Conservation (phyloP, 2,888 invertebrate species). For the Lithophane socia region DNA sequence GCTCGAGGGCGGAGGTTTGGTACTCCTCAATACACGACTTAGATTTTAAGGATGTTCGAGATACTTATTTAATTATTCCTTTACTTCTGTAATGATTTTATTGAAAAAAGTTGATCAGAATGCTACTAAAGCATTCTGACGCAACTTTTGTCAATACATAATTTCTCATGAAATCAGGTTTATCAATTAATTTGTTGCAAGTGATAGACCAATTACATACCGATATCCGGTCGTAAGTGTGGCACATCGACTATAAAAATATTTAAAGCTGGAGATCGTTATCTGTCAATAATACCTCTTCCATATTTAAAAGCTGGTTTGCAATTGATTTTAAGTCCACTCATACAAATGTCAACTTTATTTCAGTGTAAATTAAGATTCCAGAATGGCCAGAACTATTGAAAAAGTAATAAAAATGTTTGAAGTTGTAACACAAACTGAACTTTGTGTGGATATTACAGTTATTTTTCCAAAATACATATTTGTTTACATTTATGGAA, state of each 20-base stretch:
- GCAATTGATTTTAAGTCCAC: no score
- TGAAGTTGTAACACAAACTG: no score
- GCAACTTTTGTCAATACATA: not conserved
- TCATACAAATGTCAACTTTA: no score
- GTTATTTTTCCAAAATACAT: no score
- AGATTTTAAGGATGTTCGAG: not conserved
- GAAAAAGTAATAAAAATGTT: no score
- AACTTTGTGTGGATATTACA: no score
- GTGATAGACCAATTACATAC: not conserved
- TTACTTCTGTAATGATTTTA: conserved; percentile 9
- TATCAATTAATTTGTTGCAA: not conserved
- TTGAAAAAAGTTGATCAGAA: no score
- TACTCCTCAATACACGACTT: not conserved
- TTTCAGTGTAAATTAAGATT: no score
- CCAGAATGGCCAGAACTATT: no score
- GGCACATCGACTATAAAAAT: not conserved
- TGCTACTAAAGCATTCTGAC: conserved; percentile 28
- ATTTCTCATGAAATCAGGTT: not conserved
- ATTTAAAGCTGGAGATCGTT: not conserved
- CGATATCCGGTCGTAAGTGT: not conserved
- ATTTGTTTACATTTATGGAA: no score
- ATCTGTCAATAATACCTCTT: not conserved
- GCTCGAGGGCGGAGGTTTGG: not conserved
- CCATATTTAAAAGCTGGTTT: no score
- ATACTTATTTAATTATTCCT: not conserved